phyloP scores from a whole-genome alignment of 2,888 invertebrate species.

The Stenichneumon culpator region DNA sequence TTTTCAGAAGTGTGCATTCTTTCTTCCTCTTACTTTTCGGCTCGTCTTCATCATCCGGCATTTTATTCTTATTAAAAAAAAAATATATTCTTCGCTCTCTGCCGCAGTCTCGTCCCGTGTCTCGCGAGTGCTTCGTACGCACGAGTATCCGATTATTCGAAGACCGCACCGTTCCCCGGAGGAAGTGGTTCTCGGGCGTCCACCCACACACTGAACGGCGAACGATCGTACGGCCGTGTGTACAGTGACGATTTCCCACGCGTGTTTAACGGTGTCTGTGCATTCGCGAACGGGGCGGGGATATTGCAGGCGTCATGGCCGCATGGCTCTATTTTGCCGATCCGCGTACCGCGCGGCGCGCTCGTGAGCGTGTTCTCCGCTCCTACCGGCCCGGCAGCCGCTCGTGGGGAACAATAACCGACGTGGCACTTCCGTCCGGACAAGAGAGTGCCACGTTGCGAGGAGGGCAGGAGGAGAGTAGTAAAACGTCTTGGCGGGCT shows the following conservation, averaged over 20 bases:
- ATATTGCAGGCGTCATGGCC: slow-evolving; percentile 33
- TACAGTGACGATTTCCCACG: slow-evolving; percentile 60
- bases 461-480: slow-evolving; percentile 17
- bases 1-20: slow-evolving; percentile 7
- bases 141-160: slow-evolving; percentile 82
- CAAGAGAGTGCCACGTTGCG: slow-evolving; percentile 61
- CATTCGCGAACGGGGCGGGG: slow-evolving; percentile 20
- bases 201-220: slow-evolving; percentile 69
- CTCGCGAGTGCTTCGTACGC: slow-evolving; percentile 66
- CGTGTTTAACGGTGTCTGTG: slow-evolving; percentile 29
- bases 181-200: slow-evolving; percentile 79
- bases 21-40: slow-evolving; percentile 1
- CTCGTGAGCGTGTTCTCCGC: slow-evolving; percentile 26
- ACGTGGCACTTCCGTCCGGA: slow-evolving; percentile 80
- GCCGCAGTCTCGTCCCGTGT: slow-evolving; percentile 38
- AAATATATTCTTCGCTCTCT: background rate
- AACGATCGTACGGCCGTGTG: background rate
- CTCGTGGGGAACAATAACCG: slow-evolving; percentile 76
- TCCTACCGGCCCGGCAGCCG: slow-evolving; percentile 68
- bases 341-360: slow-evolving; percentile 60
- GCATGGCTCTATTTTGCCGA: slow-evolving; percentile 77
- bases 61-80: background rate
- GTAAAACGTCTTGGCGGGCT: slow-evolving; percentile 28
- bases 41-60: slow-evolving; percentile 30
- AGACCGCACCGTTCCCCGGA: slow-evolving; percentile 80